Conservation (phyloP, 2,888 invertebrate species). For the Lucinisca nassula region DNA sequence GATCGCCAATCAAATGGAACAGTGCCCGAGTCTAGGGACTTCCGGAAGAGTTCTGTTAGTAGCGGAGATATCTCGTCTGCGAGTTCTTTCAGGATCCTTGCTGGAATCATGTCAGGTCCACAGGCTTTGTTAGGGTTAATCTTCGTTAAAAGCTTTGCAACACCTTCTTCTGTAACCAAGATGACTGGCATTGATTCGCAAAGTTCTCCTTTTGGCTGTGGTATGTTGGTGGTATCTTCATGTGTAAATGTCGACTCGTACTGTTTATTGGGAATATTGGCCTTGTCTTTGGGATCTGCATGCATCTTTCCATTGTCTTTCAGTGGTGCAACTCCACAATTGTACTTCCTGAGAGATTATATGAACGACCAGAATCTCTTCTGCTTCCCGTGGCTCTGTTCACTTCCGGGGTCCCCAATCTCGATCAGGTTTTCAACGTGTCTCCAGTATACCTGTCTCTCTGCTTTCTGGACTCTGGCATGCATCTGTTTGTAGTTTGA, state of each 20-base stretch:
- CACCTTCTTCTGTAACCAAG: neutral
- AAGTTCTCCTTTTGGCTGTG: neutral
- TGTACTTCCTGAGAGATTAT: neutral
- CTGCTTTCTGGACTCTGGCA: neutral
- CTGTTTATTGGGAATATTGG: neutral
- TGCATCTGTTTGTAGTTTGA: neutral
- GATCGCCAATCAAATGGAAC: neutral
- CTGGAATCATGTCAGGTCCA: constrained; percentile 21
- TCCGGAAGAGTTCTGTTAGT: neutral
- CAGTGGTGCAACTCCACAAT: neutral
- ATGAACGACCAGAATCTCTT: neutral
- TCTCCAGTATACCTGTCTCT: neutral
- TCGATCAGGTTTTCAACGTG: neutral
- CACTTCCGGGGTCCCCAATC: neutral
- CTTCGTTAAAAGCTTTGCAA: neutral
- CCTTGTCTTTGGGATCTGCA: neutral
- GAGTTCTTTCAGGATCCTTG: neutral
- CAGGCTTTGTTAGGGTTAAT: constrained; percentile 3
- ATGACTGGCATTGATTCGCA: neutral
- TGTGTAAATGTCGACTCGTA: neutral
- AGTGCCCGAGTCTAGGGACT: neutral
- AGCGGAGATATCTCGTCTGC: neutral
- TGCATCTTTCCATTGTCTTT: neutral
- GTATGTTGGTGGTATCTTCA: neutral
- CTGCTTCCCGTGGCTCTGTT: neutral